Percentiles rank a stretch among this genome's conserved stretches.
These are phyloP conservation scores for Cotesia congregata DNA, from an alignment of 2,888 invertebrate genomes.

Conservation along the genomic window DNA sequence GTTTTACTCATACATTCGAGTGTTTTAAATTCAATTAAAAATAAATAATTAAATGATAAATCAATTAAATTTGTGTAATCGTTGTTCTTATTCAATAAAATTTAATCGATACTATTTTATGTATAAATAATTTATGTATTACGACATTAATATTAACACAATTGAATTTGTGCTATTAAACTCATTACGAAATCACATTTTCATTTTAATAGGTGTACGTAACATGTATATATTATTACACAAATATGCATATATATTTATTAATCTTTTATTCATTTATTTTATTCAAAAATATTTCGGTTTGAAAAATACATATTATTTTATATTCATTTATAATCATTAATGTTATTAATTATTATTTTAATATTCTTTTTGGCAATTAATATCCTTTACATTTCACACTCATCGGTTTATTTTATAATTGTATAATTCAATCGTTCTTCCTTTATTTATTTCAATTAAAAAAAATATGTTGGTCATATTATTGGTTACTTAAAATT, in stretches of 20 bases:
- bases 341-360: slow-evolving; percentile 22
- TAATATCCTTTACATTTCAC: slow-evolving; percentile 29
- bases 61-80: background rate
- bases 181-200: background rate
- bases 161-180: background rate
- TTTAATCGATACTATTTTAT: background rate
- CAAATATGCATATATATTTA: background rate
- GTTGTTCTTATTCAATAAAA: background rate
- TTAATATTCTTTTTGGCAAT: slow-evolving; percentile 39
- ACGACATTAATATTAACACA: background rate
- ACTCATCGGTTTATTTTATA: slow-evolving; percentile 35
- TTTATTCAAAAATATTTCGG: slow-evolving; percentile 68
- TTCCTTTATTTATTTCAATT: slow-evolving; percentile 2
- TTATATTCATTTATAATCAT: slow-evolving; percentile 35
- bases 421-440: background rate
- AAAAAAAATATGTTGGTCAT: background rate
- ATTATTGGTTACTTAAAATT: slow-evolving; percentile 3
- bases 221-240: background rate
- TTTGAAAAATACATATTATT: slow-evolving; percentile 67
- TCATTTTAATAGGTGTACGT: slow-evolving; percentile 2
- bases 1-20: background rate
- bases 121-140: background rate
- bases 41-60: background rate
- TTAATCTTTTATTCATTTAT: slow-evolving; percentile 56
- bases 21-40: too few species aligned